These are phyloP conservation scores for Tryphoninae sp. DNA, from an alignment of 2,888 invertebrate species.

Conservation along the genomic window DNA sequence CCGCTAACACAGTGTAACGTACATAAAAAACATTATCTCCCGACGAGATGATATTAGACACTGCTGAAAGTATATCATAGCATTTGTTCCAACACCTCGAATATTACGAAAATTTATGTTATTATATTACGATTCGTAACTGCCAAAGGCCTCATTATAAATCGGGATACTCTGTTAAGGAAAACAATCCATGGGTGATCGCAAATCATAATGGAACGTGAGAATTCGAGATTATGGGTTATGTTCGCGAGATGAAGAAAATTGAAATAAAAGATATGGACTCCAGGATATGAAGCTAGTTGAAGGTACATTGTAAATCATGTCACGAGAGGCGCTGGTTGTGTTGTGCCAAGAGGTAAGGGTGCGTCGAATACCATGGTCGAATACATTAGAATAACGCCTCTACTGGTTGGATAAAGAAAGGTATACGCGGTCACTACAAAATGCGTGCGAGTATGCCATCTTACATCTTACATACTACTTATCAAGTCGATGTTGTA, in stretches of 20 bases:
- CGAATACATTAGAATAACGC: too few species aligned
- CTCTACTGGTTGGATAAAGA: too few species aligned
- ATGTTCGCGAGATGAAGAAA: constrained; percentile 1
- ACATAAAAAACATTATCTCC: not conserved
- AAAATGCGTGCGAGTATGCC: not conserved
- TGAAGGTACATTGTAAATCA: not conserved
- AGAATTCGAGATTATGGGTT: not conserved
- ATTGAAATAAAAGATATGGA: not conserved
- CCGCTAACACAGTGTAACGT: not conserved
- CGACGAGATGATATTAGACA: not conserved
- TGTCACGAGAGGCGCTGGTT: not conserved
- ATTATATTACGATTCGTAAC: not conserved
- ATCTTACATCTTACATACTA: constrained; percentile 12
- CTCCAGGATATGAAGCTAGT: not conserved
- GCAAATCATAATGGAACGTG: constrained; percentile 13
- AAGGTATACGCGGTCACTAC: too few species aligned
- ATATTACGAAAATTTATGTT: not conserved
- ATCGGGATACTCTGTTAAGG: not conserved
- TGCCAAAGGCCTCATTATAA: not conserved
- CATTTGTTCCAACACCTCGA: not conserved
- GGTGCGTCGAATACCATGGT: too few species aligned
- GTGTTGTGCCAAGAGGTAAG: not conserved
- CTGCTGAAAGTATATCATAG: not conserved
- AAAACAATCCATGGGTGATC: not conserved
- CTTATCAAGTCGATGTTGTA: not conserved